Base-by-base conservation (phyloP, 2,113 vertebrate genomes). In the Phoenicopterus ruber region DNA sequence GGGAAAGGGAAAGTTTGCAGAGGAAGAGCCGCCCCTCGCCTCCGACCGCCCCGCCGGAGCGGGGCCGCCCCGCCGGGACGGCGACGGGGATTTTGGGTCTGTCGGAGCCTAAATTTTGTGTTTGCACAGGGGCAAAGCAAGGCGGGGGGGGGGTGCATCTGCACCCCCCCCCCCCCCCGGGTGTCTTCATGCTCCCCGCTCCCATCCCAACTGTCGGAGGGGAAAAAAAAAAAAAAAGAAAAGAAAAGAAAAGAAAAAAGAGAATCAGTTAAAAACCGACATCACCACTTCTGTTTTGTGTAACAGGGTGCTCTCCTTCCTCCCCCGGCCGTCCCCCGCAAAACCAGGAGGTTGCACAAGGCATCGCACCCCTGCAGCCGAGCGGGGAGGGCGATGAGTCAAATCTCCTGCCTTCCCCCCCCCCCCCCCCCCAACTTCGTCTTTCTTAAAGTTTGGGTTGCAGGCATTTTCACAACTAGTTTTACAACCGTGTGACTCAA, bases 11-110 rank as follows among this genome's bases (percentile, higher is more conserved):
- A 98, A 98, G 97, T 98, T 98, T 97, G 96, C 88, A 92, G 97
- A 97, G 96, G 96, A 98, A 98, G 97, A 95, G 96, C 97, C 98
- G 98, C 98, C 98, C 93, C 96, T 90, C 72, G 66, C 6, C 44
- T 90, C 92, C 47, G 58, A 85, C 61, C 89, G 97, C 94, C 92
- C 72, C 54, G 46, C 42, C 32, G 32, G 22, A 38, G 61, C 22
- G 44, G 76, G 73, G 92, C 81, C 79, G 52, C 59, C 79, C 86
- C 25, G 28, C 57, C 22, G 54, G 66, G 21, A 59, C n/a, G 9
- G 31, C 7, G 22, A 16, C 13, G n/a, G 52, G 69, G 49, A 11
- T 47, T 57, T 70, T 7, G 50, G 26, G 63, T 73, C 40, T 78
- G 40, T 8, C 13, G 31, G 69, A 87, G 42, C 36, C 50, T 70